These are phyloP conservation scores for Cremastinae sp. DNA, from an alignment of 2,888 invertebrate genomes.

Conservation along the genomic window DNA sequence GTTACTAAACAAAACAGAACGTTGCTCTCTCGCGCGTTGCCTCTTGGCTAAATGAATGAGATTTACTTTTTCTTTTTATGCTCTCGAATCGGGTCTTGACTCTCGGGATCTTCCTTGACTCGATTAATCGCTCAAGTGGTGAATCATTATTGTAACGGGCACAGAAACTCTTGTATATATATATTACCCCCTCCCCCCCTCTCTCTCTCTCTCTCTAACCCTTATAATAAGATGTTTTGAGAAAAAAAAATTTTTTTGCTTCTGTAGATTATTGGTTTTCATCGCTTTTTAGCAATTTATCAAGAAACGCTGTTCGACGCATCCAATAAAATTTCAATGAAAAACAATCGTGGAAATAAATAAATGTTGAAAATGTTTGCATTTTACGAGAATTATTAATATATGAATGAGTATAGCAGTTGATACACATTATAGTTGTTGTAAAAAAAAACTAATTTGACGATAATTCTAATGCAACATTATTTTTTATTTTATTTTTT, in stretches of 20 bases:
- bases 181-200: background rate
- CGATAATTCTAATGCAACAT: background rate
- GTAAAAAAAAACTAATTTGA: background rate
- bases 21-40: slow-evolving; percentile 32
- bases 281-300: too few relatives aligned
- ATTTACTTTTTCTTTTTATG: background rate
- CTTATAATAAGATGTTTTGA: too few relatives aligned
- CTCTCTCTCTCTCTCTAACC: background rate
- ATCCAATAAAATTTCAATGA: too few relatives aligned
- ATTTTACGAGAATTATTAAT: too few relatives aligned
- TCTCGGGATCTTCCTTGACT: slow-evolving; percentile 41
- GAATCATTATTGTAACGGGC: slow-evolving; percentile 61
- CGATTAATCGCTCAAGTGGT: slow-evolving; percentile 63
- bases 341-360: too few relatives aligned
- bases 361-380: too few relatives aligned
- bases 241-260: too few relatives aligned
- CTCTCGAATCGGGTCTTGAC: slow-evolving; percentile 23
- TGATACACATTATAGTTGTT: too few relatives aligned
- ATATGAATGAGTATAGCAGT: too few relatives aligned
- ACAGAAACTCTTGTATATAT: slow-evolving; percentile 13
- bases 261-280: too few relatives aligned
- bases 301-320: too few relatives aligned
- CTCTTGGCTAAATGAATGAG: slow-evolving; percentile 58
- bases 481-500: background rate
- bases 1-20: slow-evolving; percentile 53